These are phyloP conservation scores for Pipistrellus pygmaeus DNA, from an alignment of 2,797 vertebrate genomes.

Conservation along the genomic window DNA sequence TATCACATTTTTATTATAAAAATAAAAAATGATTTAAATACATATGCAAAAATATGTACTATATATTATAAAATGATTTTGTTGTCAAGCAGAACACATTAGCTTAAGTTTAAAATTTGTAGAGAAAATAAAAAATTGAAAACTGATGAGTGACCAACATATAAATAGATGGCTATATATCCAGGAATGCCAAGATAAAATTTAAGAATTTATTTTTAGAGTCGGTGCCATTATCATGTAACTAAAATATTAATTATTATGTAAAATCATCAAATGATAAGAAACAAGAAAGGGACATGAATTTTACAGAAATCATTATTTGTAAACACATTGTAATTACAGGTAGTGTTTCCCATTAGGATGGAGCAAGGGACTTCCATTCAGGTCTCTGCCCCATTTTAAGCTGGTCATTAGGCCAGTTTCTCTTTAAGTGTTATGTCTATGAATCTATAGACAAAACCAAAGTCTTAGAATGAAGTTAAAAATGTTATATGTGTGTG, in stretches of 20 bases:
- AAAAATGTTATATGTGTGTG: neutral
- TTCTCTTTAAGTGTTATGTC: conserved; percentile 12
- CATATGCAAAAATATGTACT: neutral
- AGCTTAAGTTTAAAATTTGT: conserved; percentile 69
- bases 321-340: conserved; percentile 48
- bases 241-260: conserved; percentile 15
- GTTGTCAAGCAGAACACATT: conserved; percentile 63
- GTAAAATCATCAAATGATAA: conserved; percentile 48
- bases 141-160: conserved; percentile 33
- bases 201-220: conserved; percentile 9
- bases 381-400: neutral
- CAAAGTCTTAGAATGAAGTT: neutral
- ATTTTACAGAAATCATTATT: conserved; percentile 48
- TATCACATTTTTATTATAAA: conserved; percentile 75
- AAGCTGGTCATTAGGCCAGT: neutral
- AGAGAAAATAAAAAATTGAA: conserved; percentile 60
- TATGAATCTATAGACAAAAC: conserved; percentile 35
- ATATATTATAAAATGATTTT: conserved; percentile 63
- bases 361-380: neutral
- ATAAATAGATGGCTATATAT: neutral
- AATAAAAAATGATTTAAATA: conserved; percentile 72
- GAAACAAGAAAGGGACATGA: conserved; percentile 2
- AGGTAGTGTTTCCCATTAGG: neutral
- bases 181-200: neutral
- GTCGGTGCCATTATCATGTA: neutral